Conservation (phyloP, 2,888 invertebrate genomes). For the Dryomyza anilis region DNA sequence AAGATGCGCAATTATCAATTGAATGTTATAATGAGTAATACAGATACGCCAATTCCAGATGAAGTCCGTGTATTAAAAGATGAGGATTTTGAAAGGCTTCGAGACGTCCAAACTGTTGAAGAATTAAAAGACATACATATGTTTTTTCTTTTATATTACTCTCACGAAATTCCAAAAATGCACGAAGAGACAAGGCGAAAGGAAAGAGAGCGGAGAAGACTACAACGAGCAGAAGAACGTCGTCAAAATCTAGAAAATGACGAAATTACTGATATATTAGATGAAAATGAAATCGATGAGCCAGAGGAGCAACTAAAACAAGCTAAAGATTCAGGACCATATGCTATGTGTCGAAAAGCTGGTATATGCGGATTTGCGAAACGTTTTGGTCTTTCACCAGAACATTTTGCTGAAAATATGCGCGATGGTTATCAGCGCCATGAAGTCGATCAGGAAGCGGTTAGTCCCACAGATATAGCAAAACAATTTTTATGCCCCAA, state of each 20-base stretch:
- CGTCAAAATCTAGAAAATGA: conserved; percentile 44
- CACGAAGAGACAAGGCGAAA: conserved; percentile 74
- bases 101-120: conserved; percentile 81
- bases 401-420: conserved; percentile 95
- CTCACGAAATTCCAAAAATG: conserved; percentile 82
- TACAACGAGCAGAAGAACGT: conserved; percentile 57
- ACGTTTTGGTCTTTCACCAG: conserved; percentile 90
- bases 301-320: conserved; percentile 76
- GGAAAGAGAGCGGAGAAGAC: conserved; percentile 69
- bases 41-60: conserved; percentile 84
- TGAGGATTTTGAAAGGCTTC: conserved; percentile 81
- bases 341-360: conserved; percentile 83
- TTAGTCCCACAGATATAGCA: conserved; percentile 83
- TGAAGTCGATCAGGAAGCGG: conserved; percentile 90
- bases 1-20: conserved; percentile 92
- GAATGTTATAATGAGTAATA: conserved; percentile 79
- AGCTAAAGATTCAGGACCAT: conserved; percentile 85
- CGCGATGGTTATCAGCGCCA: conserved; percentile 94
- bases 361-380: conserved; percentile 85
- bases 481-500: conserved; percentile 73
- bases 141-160: conserved; percentile 92
- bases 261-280: conserved; percentile 71
- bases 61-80: conserved; percentile 82
- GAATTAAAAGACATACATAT: conserved; percentile 92
- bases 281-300: conserved; percentile 67